These are phyloP conservation scores for Dendrocincla fuliginosa DNA, from an alignment of 2,797 vertebrate species.

Conservation along the genomic window DNA sequence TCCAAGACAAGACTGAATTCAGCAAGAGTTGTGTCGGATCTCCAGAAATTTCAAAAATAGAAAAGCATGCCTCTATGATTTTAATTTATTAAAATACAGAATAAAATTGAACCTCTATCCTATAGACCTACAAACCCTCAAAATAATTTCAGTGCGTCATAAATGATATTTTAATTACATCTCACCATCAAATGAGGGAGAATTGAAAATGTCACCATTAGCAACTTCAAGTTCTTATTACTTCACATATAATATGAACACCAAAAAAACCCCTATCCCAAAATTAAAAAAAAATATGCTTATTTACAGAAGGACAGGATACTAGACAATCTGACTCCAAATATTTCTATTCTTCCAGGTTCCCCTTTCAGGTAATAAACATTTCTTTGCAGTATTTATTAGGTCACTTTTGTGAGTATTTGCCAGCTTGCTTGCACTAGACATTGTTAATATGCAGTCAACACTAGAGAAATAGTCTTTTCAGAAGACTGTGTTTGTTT, in stretches of 20 bases:
- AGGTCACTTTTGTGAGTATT: neutral
- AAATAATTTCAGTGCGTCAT: neutral
- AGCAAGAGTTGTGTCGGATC: neutral
- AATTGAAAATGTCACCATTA: neutral
- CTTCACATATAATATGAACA: neutral
- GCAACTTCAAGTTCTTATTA: neutral
- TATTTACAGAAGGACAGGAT: neutral
- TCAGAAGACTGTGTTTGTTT: rapidly evolving
- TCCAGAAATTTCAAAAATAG: neutral
- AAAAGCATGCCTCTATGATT: neutral
- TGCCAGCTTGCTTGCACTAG: neutral
- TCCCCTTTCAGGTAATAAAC: rapidly evolving
- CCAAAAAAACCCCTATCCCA: rapidly evolving
- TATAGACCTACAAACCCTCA: neutral
- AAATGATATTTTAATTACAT: neutral
- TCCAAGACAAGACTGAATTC: neutral
- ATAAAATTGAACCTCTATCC: neutral
- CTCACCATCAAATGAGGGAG: neutral
- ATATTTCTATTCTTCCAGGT: neutral
- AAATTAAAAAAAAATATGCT: neutral
- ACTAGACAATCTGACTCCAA: neutral
- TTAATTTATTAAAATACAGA: neutral
- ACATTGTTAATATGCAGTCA: neutral
- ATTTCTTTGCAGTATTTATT: neutral
- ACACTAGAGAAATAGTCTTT: neutral